Percentiles rank a stretch among this genome's conserved stretches.
phyloP scores from a whole-genome alignment of 2,113 vertebrate species.

The Triplophysa dalaica region DNA sequence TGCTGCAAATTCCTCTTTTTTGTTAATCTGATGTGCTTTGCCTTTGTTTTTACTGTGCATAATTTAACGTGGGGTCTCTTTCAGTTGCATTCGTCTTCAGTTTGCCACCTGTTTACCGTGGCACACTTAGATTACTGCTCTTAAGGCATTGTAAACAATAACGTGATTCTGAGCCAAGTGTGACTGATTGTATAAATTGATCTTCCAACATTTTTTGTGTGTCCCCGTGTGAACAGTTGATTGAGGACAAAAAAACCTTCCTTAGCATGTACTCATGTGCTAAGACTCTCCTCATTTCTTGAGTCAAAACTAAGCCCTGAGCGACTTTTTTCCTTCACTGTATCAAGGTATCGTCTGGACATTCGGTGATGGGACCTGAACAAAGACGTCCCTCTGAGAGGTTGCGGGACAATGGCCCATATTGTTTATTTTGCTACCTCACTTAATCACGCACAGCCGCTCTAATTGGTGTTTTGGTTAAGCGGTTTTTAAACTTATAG shows the following conservation, averaged over 20 bases:
- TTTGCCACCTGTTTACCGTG: constrained; percentile 74
- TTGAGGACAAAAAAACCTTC: not conserved
- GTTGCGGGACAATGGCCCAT: constrained; percentile 63
- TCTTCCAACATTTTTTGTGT: not conserved
- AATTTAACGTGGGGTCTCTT: constrained; percentile 71
- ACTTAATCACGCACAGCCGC: constrained; percentile 65
- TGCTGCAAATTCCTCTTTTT: constrained; percentile 52
- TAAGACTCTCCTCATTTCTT: not conserved
- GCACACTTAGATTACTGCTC: constrained; percentile 58
- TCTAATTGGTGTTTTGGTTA: constrained; percentile 85
- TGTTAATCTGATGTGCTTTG: constrained; percentile 72
- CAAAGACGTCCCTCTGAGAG: constrained; percentile 62
- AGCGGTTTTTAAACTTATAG: constrained; percentile 83
- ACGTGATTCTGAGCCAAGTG: constrained; percentile 14
- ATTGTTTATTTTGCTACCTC: constrained; percentile 70
- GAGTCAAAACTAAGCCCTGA: not conserved
- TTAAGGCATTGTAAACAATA: constrained; percentile 1
- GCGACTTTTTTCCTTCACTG: constrained; percentile 34
- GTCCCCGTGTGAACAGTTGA: too few species aligned
- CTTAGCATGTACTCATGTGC: not conserved
- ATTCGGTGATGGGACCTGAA: constrained; percentile 57
- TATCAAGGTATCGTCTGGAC: constrained; percentile 53
- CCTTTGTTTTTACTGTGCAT: constrained; percentile 79
- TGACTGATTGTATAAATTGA: not conserved
- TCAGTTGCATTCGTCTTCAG: constrained; percentile 57